Base-by-base conservation (phyloP, 2,888 invertebrate species). In the Amblyjoppa fuscipennis region DNA sequence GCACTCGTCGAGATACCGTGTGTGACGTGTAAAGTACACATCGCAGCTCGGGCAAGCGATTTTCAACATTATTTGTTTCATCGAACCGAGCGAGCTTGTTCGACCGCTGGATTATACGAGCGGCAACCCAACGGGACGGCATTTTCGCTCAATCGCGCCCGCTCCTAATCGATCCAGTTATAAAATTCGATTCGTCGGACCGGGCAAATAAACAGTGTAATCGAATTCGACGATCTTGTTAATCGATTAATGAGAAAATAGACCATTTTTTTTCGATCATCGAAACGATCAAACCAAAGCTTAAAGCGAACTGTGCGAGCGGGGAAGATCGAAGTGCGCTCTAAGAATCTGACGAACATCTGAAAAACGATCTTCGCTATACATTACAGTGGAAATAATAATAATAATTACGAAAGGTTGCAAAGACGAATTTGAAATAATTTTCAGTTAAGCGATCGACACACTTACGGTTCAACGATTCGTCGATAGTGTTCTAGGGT, bases 21-120 rank as follows among this genome's bases (percentile, higher is more conserved):
- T 34, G n/a, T n/a, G 34, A 56, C 59, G 28, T n/a, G 34, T 31
- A 45, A 56, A 13, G 59, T 41, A 34, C 31, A 77, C 38, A 61
- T 59, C 45, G 45, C 25, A 45, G 25, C 16, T 64, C n/a, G 25
- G 13, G 38, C 53, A 38, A 68, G 73, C 51, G 34, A 59, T 25
- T 81, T 31, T 59, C 56, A 69, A 69, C 45, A 45, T 77, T 59
- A 73, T 81, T 84, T 77, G 80, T 77, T 84, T 74, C 77, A 61
- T 74, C 73, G 69, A 77, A 81, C 81, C 69, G 51, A 77, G 61
- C 59, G 70, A 83, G 70, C 41, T 41, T 51, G 45, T 38, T 56
- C 69, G 51, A 51, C 71, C 66, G 80, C 84, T 56, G 53, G 38
- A 16, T 53, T 28, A 38, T 51, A 38, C 56, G n/a, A 38, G 53